A percentile compares a stretch with the other conserved stretches of the same genome.
Evolutionary conservation across 2,113 vertebrate species (phyloP).

Genomic region (Hemibagrus wyckioides): DNA sequence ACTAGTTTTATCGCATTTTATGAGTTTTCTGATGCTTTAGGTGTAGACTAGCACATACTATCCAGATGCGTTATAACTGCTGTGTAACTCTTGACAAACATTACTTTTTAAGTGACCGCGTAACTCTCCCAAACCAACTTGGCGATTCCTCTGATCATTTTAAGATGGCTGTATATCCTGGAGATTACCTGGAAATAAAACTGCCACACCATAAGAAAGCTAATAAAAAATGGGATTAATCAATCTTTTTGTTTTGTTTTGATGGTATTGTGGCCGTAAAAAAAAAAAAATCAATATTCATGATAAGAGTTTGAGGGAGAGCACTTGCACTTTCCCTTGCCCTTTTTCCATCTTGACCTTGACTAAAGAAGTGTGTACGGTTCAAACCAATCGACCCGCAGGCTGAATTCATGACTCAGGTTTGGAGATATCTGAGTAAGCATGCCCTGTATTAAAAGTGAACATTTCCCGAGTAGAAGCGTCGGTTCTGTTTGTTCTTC

Average conservation of each 20-base stretch:
- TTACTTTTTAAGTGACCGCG: not conserved
- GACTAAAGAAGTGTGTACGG: not conserved
- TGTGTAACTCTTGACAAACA: not conserved
- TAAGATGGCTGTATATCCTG: not conserved
- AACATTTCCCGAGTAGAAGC: not conserved
- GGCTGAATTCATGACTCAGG: not conserved
- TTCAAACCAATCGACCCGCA: not conserved
- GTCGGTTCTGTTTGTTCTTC: not conserved
- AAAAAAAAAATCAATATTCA: constrained; percentile 36
- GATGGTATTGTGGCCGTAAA: not conserved
- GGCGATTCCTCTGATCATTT: not conserved
- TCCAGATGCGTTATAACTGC: not conserved
- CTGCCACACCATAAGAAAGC: not conserved
- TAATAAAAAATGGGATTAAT: constrained; percentile 8
- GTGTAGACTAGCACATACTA: not conserved
- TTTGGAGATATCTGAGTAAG: not conserved
- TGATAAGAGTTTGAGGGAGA: constrained; percentile 16
- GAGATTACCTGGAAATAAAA: not conserved
- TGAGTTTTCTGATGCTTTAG: not conserved
- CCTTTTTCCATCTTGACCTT: not conserved
- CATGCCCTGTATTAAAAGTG: not conserved
- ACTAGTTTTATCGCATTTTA: not conserved
- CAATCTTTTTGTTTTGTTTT: constrained; percentile 13
- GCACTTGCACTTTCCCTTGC: not conserved
- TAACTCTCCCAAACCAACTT: not conserved